Evolutionary conservation across 2,113 vertebrate genomes (phyloP).

Genomic region (Triplophysa tibetana): DNA sequence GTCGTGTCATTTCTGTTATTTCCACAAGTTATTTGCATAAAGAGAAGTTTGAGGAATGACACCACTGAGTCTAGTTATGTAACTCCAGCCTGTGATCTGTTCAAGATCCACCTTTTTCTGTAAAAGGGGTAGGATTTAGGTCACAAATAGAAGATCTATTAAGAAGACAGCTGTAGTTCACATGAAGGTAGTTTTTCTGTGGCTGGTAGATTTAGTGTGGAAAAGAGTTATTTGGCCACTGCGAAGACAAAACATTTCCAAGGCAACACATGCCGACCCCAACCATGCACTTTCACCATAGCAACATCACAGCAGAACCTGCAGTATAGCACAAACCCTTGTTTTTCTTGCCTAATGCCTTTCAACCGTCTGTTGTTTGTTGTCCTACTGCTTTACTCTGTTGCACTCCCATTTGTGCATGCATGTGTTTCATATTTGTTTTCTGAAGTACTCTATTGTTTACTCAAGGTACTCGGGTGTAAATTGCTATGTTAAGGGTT

Average conservation of each 20-base stretch:
- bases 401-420: background rate
- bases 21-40: background rate
- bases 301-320: constrained; percentile 9
- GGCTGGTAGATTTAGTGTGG: background rate
- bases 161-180: background rate
- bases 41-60: background rate
- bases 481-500: background rate
- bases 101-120: constrained; percentile 11
- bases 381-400: background rate
- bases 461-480: background rate
- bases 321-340: background rate
- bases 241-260: background rate
- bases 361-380: constrained; percentile 11
- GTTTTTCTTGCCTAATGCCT: background rate
- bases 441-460: background rate
- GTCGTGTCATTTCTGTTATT: background rate
- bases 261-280: background rate
- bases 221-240: background rate
- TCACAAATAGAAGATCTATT: background rate
- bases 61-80: background rate
- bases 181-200: background rate
- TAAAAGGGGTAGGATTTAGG: background rate
- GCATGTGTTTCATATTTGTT: background rate
- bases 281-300: constrained; percentile 26
- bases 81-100: background rate